Percentiles rank a stretch among this genome's conserved stretches.
Evolutionary conservation across 2,797 vertebrate species (phyloP).

Genomic region (Avahi laniger): DNA sequence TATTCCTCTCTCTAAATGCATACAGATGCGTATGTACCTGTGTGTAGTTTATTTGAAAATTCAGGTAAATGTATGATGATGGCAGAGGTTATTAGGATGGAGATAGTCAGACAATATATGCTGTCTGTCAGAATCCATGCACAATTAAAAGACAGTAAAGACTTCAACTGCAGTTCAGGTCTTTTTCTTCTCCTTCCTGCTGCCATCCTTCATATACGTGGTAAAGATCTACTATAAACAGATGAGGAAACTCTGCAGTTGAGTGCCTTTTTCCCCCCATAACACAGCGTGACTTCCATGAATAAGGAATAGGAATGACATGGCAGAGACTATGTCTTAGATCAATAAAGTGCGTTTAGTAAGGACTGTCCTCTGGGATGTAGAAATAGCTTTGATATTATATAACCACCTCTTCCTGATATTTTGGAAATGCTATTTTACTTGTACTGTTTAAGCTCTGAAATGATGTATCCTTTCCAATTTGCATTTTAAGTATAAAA

Average conservation of each 20-base stretch:
- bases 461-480: not conserved
- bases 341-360: not conserved
- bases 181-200: not conserved
- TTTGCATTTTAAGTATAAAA: not conserved
- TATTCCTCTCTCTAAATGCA: not conserved
- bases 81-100: not conserved
- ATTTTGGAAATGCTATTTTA: constrained; percentile 19
- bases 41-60: not conserved
- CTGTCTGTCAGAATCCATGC: not conserved
- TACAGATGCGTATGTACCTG: not conserved
- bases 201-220: not conserved
- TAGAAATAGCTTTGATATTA: not conserved
- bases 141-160: not conserved
- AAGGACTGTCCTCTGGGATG: not conserved
- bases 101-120: not conserved
- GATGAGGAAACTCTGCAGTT: not conserved
- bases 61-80: not conserved
- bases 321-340: not conserved
- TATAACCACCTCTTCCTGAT: not conserved
- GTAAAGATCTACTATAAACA: not conserved
- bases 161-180: not conserved
- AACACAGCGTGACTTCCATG: not conserved
- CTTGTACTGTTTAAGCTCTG: not conserved
- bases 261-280: too few relatives aligned
- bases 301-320: not conserved